Percentiles rank a stretch among this genome's conserved stretches.
phyloP scores from a whole-genome alignment of 2,113 vertebrate species.

The Zapus hudsonius region DNA sequence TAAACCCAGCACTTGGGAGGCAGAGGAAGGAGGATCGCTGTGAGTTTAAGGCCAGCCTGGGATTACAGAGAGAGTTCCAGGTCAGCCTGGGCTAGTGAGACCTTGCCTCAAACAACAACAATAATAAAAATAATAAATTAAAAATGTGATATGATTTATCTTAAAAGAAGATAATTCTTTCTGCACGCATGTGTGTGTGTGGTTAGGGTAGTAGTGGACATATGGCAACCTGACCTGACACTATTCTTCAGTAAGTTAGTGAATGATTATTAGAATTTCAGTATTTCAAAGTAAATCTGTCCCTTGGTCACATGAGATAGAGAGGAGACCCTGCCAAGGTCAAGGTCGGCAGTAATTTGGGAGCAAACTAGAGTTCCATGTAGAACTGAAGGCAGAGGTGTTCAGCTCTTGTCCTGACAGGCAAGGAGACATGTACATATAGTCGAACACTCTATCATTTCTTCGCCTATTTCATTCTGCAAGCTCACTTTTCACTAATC shows the following conservation, averaged over 20 bases:
- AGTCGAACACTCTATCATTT: neutral
- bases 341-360: neutral
- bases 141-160: neutral
- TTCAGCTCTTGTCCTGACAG: neutral
- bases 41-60: no score
- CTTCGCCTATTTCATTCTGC: neutral
- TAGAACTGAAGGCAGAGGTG: neutral
- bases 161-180: neutral
- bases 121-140: no score
- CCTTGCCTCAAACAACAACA: no score
- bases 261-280: neutral
- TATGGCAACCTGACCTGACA: neutral
- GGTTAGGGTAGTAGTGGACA: neutral
- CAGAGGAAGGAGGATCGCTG: no score
- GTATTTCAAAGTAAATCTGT: neutral
- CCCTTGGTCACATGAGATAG: neutral
- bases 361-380: neutral
- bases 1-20: no score
- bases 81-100: no score
- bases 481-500: neutral
- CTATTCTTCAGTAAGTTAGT: neutral
- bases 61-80: no score
- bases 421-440: neutral
- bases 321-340: rapidly evolving
- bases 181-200: no score